phyloP scores from a whole-genome alignment of 1,140 invertebrate species.

The Scaptomyza montana region DNA sequence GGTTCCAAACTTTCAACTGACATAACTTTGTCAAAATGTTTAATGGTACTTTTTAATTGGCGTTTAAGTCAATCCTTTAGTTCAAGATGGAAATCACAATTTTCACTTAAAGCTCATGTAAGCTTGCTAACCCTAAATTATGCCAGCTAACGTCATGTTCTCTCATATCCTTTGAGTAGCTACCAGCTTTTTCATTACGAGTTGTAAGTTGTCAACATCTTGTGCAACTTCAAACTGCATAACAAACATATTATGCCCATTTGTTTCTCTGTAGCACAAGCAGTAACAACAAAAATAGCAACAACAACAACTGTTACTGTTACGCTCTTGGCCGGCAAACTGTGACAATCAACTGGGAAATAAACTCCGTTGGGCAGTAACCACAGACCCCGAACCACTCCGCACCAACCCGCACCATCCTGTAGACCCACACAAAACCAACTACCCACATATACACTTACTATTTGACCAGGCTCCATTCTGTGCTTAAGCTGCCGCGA shows the following conservation, averaged over 20 bases:
- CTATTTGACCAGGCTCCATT: conserved; percentile 24
- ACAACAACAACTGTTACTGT: conserved; percentile 26
- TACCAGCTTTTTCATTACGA: conserved; percentile 10
- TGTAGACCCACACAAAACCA: background rate
- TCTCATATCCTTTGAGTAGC: conserved; percentile 1
- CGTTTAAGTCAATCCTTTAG: too few species aligned
- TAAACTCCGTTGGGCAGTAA: conserved; percentile 60
- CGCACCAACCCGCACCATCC: background rate
- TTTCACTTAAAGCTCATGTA: too few species aligned
- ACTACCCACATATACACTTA: background rate
- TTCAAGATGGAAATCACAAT: too few species aligned
- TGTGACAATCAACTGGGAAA: conserved; percentile 74
- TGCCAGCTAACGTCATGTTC: background rate
- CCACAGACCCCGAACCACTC: background rate
- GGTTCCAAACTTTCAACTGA: too few species aligned
- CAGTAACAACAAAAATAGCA: conserved; percentile 1
- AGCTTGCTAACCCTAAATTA: background rate
- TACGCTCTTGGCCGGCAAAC: conserved; percentile 44
- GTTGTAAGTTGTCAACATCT: conserved; percentile 23
- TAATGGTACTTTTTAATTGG: too few species aligned
- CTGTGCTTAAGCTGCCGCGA: conserved; percentile 75
- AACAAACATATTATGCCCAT: conserved; percentile 73
- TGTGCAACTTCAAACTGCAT: conserved; percentile 50
- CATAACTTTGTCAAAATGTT: too few species aligned
- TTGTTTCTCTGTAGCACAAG: conserved; percentile 50